A percentile compares a stretch with the other conserved stretches of the same genome.
Conservation (phyloP, 2,797 vertebrate genomes). For the Peromyscus aztecus region DNA sequence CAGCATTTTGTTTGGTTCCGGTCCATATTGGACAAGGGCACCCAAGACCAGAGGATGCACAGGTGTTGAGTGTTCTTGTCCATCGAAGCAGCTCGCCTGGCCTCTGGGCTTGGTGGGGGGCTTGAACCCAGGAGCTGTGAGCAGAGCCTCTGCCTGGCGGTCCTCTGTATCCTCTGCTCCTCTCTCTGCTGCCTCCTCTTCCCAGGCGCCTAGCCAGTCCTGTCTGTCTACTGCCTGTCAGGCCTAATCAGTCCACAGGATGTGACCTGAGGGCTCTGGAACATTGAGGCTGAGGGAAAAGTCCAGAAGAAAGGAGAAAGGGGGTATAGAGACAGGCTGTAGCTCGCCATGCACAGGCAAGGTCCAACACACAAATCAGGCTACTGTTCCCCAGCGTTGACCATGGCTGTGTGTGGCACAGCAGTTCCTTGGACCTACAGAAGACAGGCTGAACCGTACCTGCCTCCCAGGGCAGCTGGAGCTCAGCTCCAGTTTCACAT, state of each 20-base stretch:
- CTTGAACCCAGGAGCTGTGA: neutral
- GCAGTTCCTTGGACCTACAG: neutral
- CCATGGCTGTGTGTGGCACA: neutral
- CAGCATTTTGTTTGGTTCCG: neutral
- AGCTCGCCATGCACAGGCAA: neutral
- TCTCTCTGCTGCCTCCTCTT: neutral
- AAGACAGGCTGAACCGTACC: neutral
- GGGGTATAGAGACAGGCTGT: neutral
- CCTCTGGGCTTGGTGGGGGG: neutral
- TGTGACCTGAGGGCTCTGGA: neutral
- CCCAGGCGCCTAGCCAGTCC: constrained; percentile 53
- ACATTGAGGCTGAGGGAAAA: neutral
- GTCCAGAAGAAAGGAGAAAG: neutral
- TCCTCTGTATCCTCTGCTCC: neutral
- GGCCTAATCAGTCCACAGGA: neutral
- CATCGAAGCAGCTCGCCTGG: neutral
- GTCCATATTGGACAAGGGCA: constrained; percentile 31
- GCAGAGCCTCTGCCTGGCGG: neutral
- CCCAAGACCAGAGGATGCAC: neutral
- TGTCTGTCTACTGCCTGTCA: neutral
- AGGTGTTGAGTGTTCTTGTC: neutral
- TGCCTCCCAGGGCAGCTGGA: constrained; percentile 48
- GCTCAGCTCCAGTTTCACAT: neutral
- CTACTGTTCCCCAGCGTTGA: neutral
- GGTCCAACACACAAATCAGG: neutral